Evolutionary conservation across 2,797 vertebrate genomes (phyloP).

Genomic region (Momotus momota): DNA sequence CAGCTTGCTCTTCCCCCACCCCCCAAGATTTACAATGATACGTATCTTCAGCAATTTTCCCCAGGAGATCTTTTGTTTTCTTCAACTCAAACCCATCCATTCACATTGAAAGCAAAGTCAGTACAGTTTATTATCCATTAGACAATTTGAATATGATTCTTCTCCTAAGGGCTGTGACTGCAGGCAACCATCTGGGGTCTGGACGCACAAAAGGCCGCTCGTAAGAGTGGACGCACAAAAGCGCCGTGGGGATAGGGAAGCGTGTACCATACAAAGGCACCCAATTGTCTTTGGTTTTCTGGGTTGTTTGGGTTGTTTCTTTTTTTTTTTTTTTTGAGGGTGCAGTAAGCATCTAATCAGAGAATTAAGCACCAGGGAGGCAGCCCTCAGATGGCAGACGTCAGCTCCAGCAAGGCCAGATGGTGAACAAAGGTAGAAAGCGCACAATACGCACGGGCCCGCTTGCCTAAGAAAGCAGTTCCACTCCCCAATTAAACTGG

Average conservation of each 20-base stretch:
- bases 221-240: constrained; percentile 39
- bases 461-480: neutral
- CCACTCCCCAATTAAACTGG: neutral
- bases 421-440: constrained; percentile 73
- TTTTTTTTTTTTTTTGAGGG: neutral
- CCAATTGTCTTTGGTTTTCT: constrained; percentile 30
- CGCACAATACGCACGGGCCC: neutral
- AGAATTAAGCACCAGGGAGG: constrained; percentile 40
- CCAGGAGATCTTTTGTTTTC: constrained; percentile 41
- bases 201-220: constrained; percentile 58
- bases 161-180: constrained; percentile 6
- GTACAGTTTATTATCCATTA: constrained; percentile 39
- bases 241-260: constrained; percentile 10
- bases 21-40: neutral
- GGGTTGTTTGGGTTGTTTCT: neutral
- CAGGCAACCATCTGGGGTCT: constrained; percentile 75
- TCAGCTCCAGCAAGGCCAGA: constrained; percentile 71
- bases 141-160: constrained; percentile 54
- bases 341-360: constrained; percentile 27
- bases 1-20: neutral
- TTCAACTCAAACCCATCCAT: constrained; percentile 28
- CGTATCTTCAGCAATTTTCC: constrained; percentile 24
- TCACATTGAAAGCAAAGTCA: constrained; percentile 28
- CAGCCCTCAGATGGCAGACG: constrained; percentile 56
- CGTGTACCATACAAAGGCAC: constrained; percentile 61